Evolutionary conservation across 2,797 vertebrate genomes (phyloP), one percentile per base, ranked within the genome.

Genomic region (Malurus splendens): DNA sequence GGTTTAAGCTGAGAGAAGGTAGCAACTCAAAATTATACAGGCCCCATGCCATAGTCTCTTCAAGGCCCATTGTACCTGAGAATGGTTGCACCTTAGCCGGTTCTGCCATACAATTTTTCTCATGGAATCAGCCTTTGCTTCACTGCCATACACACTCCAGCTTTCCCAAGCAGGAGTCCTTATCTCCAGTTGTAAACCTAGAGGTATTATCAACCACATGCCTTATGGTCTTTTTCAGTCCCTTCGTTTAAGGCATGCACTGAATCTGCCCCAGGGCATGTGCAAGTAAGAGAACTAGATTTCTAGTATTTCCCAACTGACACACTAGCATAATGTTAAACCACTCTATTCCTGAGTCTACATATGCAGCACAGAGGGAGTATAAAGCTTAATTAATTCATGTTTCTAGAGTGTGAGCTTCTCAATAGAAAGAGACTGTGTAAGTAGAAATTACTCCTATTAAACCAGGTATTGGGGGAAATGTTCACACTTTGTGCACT

Each of bases 361-460:
- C 44, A 50, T 80, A 27, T 72, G 66, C 62, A 8, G 18, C 90
- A 82, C 77, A 86, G 44, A 74, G 82, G 80, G 81, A 93, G 27
- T 66, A 75, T 64, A 82, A 94, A 83, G 59, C 79, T 93, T 91
- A 93, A 93, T 88, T 95, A 95, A 94, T 86, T 87, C 78, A 62
- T 76, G 41, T 71, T 94, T 92, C 41, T 51, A 62, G 54, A 72
- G 14, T 39, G 45, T n/a, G 51, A 92, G 51, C 44, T 85, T 93
- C 86, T 92, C 64, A 80, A 78, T 70, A 72, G 61, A 52, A 94
- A 79, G 41, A 66, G 32, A 84, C 1, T 1, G 59, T 52, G 38
- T 64, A 87, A 82, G 70, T 90, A 92, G 87, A 91, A 93, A 93
- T 89, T 68, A 78, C 41, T 72, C n/a, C 42, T 66, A 64, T 82